Percentiles rank a stretch among this genome's conserved stretches.
These are phyloP conservation scores for Thymelicus sylvestris DNA, from an alignment of 2,888 invertebrate genomes.

Conservation along the genomic window DNA sequence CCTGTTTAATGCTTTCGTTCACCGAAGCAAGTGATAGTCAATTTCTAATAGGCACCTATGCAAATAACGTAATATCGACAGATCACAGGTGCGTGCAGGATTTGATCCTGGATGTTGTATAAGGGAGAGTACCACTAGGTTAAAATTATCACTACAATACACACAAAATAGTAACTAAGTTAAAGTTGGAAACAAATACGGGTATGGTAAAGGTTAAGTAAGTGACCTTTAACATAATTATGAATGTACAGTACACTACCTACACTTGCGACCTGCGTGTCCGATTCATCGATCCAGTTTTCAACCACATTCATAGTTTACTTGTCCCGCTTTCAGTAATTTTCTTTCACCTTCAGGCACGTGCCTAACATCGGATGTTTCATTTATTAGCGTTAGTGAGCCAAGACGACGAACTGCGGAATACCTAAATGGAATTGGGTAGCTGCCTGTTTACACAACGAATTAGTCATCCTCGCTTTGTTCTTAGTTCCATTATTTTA, in stretches of 20 bases:
- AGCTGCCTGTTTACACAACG: slow-evolving; percentile 48
- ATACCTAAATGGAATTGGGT: slow-evolving; percentile 51
- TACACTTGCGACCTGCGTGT: background rate
- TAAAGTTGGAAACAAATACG: background rate
- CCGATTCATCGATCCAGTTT: slow-evolving; percentile 17
- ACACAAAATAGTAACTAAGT: too few species aligned
- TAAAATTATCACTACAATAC: too few species aligned
- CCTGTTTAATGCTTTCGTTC: too few species aligned
- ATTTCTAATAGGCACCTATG: too few species aligned
- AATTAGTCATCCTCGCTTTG: slow-evolving; percentile 62
- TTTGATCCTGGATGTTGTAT: too few species aligned
- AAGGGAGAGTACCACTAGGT: too few species aligned
- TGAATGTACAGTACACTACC: background rate
- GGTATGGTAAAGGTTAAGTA: background rate
- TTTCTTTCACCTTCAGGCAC: slow-evolving; percentile 16
- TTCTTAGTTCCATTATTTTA: slow-evolving; percentile 45
- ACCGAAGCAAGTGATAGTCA: too few species aligned
- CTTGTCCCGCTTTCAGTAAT: slow-evolving; percentile 26
- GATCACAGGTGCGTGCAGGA: too few species aligned
- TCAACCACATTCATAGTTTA: slow-evolving; percentile 27
- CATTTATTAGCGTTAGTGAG: slow-evolving; percentile 28
- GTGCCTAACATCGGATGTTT: slow-evolving; percentile 28
- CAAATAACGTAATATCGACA: too few species aligned
- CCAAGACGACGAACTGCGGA: slow-evolving; percentile 20
- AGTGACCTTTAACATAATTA: background rate